Percentiles rank a stretch among this genome's conserved stretches.
Evolutionary conservation across 2,888 invertebrate species (phyloP).

Genomic region (Leptinotarsa haldemani): DNA sequence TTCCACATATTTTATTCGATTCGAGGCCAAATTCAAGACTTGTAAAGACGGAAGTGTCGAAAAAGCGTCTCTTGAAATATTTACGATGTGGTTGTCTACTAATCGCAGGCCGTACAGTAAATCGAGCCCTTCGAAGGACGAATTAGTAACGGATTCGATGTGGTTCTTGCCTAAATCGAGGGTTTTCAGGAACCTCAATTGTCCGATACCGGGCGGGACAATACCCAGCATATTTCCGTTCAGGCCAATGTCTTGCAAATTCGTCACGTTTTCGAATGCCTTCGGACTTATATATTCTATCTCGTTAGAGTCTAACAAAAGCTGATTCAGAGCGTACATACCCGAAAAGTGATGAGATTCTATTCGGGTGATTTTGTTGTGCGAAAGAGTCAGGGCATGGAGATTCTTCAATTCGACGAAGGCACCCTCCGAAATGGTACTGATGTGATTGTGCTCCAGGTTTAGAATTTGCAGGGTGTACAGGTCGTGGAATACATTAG

Average conservation of each 20-base stretch:
- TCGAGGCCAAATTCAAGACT: conserved; percentile 84
- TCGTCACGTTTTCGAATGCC: conserved; percentile 82
- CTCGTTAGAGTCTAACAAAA: conserved; percentile 80
- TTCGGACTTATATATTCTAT: conserved; percentile 76
- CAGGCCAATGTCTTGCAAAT: conserved; percentile 81
- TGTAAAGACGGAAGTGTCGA: conserved; percentile 77
- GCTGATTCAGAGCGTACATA: conserved; percentile 78
- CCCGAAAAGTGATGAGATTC: conserved; percentile 79
- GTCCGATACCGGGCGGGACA: conserved; percentile 78
- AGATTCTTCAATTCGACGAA: conserved; percentile 82
- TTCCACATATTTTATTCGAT: conserved; percentile 81
- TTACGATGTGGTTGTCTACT: conserved; percentile 83
- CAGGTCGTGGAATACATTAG: conserved; percentile 78
- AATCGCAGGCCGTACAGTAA: conserved; percentile 81
- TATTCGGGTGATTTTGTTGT: conserved; percentile 77
- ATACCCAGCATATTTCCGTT: conserved; percentile 79
- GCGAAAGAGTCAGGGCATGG: conserved; percentile 79
- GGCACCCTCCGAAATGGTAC: conserved; percentile 77
- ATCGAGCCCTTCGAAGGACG: conserved; percentile 79
- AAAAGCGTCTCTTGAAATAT: conserved; percentile 81
- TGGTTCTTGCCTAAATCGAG: conserved; percentile 86
- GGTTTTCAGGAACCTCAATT: conserved; percentile 77
- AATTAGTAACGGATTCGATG: conserved; percentile 77
- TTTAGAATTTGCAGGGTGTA: conserved; percentile 81
- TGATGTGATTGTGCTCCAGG: conserved; percentile 78